Evolutionary conservation across 2,888 invertebrate species (phyloP), one percentile per base, ranked within the genome.

Genomic region (Temnothorax rugatulus): DNA sequence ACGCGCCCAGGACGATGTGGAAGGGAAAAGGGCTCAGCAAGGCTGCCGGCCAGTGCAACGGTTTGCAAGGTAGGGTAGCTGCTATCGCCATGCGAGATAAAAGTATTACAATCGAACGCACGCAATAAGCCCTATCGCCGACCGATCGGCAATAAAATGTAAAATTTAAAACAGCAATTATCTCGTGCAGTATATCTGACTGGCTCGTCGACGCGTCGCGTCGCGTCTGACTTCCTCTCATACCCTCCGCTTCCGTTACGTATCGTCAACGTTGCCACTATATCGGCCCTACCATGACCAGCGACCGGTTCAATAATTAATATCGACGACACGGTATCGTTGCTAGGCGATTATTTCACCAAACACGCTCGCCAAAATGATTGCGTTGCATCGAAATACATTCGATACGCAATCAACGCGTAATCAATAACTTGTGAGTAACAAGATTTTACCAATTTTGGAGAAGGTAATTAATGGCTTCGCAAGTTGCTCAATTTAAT

Each of bases 321-420:
- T 93, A 93, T 93, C 89, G 91, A 89, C 88, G 87, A 79, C 84
- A 87, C 38, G 73, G 82, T 92, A 93, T 92, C 91, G 93, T 94
- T 92, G 93, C 93, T 92, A 93, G 89, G 93, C 92, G 92, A 93
- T 94, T 92, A 91, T 87, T 88, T 86, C 84, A 85, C 86, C 89
- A 92, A 94, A 94, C 93, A 91, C 13, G 34, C 47, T 69, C 63
- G 18, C n/a, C 50, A 38, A 71, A 69, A 63, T 50, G 71, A 82
- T 74, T 63, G 52, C 41, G 38, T 50, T 41, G 47, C 21, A 34
- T 34, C 34, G 5, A 41, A 82, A 34, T 66, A 38, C 47, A 29
- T 47, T 15, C 34, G 61, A 61, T 50, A 18, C 15, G 21, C 11
- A 38, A 76, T 41, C 25, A 64, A 18, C 38, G 75, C 44, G 2